These are phyloP conservation scores for Lordiphosa fenestrarum DNA, from an alignment of 2,888 invertebrate genomes.

Conservation along the genomic window DNA sequence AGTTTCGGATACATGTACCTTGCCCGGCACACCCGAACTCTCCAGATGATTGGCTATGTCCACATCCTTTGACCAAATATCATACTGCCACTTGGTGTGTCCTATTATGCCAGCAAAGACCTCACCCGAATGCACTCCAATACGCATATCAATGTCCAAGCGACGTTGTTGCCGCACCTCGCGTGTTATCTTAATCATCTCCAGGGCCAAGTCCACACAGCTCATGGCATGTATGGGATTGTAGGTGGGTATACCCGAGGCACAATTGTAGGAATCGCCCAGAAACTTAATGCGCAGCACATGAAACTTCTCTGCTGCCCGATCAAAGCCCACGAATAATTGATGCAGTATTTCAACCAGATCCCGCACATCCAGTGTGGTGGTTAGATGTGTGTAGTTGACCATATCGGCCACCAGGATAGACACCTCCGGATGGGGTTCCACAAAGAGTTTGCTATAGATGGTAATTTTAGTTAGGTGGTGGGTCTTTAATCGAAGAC, in stretches of 20 bases:
- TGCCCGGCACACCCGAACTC: slow-evolving; percentile 92
- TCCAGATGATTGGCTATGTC: slow-evolving; percentile 97
- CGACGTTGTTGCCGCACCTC: slow-evolving; percentile 86
- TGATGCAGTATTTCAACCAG: slow-evolving; percentile 93
- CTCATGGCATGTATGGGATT: slow-evolving; percentile 90
- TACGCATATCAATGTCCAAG: slow-evolving; percentile 95
- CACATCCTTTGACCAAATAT: slow-evolving; percentile 97
- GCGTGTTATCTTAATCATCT: slow-evolving; percentile 93
- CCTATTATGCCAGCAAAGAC: slow-evolving; percentile 95
- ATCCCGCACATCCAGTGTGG: slow-evolving; percentile 87
- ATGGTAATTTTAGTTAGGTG: slow-evolving; percentile 3
- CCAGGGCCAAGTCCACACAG: slow-evolving; percentile 92
- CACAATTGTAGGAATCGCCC: slow-evolving; percentile 96
- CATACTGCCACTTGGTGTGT: slow-evolving; percentile 96
- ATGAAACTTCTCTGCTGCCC: slow-evolving; percentile 89
- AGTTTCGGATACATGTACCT: slow-evolving; percentile 91
- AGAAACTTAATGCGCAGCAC: slow-evolving; percentile 93
- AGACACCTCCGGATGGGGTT: slow-evolving; percentile 92
- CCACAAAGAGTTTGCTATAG: slow-evolving; percentile 89
- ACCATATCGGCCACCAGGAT: slow-evolving; percentile 96
- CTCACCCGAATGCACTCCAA: slow-evolving; percentile 95
- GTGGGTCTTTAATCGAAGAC: too few species aligned
- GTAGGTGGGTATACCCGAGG: slow-evolving; percentile 90
- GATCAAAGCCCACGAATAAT: slow-evolving; percentile 93
- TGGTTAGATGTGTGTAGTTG: slow-evolving; percentile 89